These are phyloP conservation scores for Xerus rutilus DNA, from an alignment of 2,797 vertebrate genomes.

Conservation along the genomic window DNA sequence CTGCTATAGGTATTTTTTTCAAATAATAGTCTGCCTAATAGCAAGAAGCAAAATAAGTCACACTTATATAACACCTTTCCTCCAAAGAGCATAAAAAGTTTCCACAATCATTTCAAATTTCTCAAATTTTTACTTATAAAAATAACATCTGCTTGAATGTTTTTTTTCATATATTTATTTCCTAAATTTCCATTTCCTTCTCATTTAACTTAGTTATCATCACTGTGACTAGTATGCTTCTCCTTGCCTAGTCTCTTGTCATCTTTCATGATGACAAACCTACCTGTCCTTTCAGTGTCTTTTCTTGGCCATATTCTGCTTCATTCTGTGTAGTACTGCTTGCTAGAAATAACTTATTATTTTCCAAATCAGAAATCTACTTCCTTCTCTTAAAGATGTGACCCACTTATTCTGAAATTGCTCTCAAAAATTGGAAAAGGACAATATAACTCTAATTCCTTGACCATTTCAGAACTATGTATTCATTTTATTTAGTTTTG, in stretches of 20 bases:
- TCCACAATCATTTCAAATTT: constrained; percentile 61
- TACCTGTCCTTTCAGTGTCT: constrained; percentile 5
- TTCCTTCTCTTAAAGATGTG: constrained; percentile 53
- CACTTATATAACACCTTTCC: constrained; percentile 62
- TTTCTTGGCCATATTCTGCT: background rate
- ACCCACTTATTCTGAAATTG: constrained; percentile 45
- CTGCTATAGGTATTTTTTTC: background rate
- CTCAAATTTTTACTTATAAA: constrained; percentile 50
- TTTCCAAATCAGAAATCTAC: constrained; percentile 50
- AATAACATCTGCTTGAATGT: constrained; percentile 17
- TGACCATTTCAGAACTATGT: background rate
- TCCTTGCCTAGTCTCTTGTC: background rate
- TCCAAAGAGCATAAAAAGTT: background rate
- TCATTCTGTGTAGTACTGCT: background rate
- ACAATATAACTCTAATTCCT: background rate
- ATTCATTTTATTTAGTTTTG: constrained; percentile 1
- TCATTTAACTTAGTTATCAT: constrained; percentile 46
- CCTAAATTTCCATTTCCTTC: background rate
- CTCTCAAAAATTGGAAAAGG: background rate
- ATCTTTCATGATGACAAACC: background rate
- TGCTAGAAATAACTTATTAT: constrained; percentile 45
- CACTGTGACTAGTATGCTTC: background rate
- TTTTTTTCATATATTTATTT: background rate
- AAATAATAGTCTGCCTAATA: constrained; percentile 32
- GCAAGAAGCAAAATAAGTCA: constrained; percentile 65